phyloP scores from a whole-genome alignment of 2,113 vertebrate genomes.

The Malurus cyaneus region DNA sequence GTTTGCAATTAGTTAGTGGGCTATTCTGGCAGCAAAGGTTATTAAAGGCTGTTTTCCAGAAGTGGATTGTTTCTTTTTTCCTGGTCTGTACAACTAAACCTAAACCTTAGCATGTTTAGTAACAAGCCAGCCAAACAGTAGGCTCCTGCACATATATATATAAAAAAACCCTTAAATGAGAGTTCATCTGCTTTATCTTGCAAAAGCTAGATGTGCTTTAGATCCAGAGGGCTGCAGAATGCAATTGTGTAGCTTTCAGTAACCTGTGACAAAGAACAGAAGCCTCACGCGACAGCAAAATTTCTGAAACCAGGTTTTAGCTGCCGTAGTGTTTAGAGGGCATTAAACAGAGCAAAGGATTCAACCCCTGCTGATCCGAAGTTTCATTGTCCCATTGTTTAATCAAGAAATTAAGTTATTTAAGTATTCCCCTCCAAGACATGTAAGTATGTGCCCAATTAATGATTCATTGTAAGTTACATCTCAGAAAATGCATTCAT shows the following conservation, averaged over 20 bases:
- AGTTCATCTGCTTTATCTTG: background rate
- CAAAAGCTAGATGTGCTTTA: background rate
- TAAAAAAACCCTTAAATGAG: background rate
- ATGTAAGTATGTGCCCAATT: background rate
- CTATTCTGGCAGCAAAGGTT: constrained; percentile 39
- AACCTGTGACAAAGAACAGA: background rate
- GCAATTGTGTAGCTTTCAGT: background rate
- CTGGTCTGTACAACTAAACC: background rate
- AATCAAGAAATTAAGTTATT: background rate
- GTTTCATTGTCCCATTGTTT: background rate
- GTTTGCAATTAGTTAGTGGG: constrained; percentile 64
- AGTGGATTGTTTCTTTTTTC: background rate
- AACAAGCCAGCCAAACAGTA: constrained; percentile 24
- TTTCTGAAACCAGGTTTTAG: background rate
- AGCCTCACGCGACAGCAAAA: background rate
- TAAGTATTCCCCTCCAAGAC: background rate
- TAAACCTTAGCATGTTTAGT: constrained; percentile 11
- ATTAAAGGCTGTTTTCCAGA: constrained; percentile 52
- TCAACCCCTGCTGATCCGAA: background rate
- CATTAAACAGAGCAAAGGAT: background rate
- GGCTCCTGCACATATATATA: background rate
- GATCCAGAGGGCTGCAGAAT: background rate
- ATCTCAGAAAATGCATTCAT: background rate
- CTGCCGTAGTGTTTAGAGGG: background rate
- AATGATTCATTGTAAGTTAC: background rate